These are phyloP conservation scores for Xenopus borealis DNA, from an alignment of 2,113 vertebrate genomes.

Conservation along the genomic window DNA sequence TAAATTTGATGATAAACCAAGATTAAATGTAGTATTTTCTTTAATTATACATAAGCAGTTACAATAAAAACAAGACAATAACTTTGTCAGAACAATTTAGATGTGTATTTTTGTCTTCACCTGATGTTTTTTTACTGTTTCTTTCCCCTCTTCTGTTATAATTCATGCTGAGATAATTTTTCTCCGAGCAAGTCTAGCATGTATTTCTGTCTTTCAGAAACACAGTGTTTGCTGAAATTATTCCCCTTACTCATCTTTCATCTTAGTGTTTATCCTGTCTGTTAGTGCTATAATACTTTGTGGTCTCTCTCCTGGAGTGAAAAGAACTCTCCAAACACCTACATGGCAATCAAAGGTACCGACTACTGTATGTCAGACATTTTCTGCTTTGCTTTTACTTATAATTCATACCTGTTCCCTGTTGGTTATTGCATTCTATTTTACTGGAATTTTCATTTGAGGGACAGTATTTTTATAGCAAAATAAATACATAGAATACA, in stretches of 20 bases:
- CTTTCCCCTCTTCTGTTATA: background rate
- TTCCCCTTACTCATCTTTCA: conserved; percentile 26
- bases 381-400: background rate
- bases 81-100: conserved; percentile 14
- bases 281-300: background rate
- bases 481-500: too few relatives aligned
- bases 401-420: background rate
- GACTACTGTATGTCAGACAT: background rate
- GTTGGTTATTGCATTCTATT: too few relatives aligned
- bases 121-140: background rate
- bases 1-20: too few relatives aligned
- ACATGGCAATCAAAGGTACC: conserved; percentile 7
- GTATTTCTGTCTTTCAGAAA: conserved; percentile 5
- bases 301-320: background rate
- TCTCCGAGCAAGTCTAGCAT: conserved; percentile 9
- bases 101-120: background rate
- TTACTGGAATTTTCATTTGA: too few relatives aligned
- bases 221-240: conserved; percentile 15
- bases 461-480: too few relatives aligned
- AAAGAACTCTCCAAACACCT: conserved; percentile 10
- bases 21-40: too few relatives aligned
- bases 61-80: conserved; percentile 12
- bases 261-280: conserved; percentile 33
- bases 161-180: conserved; percentile 26
- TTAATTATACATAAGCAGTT: too few relatives aligned